These are phyloP conservation scores for Glareola pratincola DNA, from an alignment of 2,113 vertebrate species.

Conservation along the genomic window DNA sequence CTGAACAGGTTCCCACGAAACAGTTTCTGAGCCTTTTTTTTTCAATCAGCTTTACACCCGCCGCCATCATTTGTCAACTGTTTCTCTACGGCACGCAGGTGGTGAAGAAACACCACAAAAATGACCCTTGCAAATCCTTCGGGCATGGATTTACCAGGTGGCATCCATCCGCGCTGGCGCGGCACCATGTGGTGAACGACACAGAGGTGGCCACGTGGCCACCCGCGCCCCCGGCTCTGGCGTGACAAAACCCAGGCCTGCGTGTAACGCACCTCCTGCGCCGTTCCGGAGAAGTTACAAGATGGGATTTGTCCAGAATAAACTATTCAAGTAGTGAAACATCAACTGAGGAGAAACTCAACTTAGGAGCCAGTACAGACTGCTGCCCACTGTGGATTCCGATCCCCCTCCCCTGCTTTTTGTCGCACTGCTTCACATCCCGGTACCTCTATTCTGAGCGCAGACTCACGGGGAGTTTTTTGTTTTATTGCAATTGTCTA, in stretches of 20 bases:
- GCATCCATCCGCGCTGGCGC: fast-evolving
- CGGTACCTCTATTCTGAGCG: not conserved
- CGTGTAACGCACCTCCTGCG: not conserved
- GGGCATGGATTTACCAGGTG: not conserved
- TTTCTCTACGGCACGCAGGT: fast-evolving
- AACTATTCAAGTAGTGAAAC: not conserved
- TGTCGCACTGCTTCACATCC: not conserved
- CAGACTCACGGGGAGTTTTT: fast-evolving
- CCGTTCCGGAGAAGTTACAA: not conserved
- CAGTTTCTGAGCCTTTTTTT: not conserved
- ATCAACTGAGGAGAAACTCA: not conserved
- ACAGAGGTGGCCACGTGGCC: fast-evolving
- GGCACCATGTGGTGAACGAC: fast-evolving
- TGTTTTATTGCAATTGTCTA: not conserved
- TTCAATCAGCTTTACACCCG: fast-evolving
- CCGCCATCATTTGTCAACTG: not conserved
- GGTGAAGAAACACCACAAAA: not conserved
- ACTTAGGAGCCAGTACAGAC: fast-evolving
- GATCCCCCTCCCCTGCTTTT: not conserved
- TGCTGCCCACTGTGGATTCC: not conserved
- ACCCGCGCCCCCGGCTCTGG: not conserved
- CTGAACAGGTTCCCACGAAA: not conserved
- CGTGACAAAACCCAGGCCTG: not conserved
- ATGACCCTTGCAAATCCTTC: fast-evolving
- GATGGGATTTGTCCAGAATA: not conserved